Conservation (phyloP, 35 echinoderm and acorn worm genomes). For the Chiridota heheva region DNA sequence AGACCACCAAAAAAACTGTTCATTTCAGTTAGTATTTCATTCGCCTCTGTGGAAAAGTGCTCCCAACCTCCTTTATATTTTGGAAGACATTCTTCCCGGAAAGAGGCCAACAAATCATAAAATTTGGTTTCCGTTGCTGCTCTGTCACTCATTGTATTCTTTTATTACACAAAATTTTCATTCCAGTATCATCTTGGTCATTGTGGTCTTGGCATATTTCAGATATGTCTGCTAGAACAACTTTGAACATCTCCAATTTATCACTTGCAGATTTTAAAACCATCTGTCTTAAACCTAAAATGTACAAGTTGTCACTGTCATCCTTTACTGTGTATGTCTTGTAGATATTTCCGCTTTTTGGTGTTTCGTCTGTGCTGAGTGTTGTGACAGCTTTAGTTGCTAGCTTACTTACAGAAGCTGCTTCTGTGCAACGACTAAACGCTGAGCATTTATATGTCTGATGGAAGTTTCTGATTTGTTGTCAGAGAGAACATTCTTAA, state of each 20-base stretch:
- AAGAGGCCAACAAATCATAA: slow-evolving; percentile 16
- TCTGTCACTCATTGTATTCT: slow-evolving; percentile 55
- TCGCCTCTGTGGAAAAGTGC: slow-evolving; percentile 5
- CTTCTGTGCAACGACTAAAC: neutral
- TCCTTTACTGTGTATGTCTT: slow-evolving; percentile 32
- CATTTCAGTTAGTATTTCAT: slow-evolving; percentile 10
- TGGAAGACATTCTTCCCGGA: slow-evolving; percentile 31
- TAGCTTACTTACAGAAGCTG: neutral
- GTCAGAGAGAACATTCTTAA: too few relatives aligned
- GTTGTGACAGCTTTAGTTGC: slow-evolving; percentile 9
- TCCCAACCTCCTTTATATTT: neutral
- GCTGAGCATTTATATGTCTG: slow-evolving; percentile 12
- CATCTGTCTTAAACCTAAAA: slow-evolving; percentile 38
- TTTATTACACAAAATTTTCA: slow-evolving; percentile 35
- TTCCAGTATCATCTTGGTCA: neutral
- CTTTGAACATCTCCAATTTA: slow-evolving; percentile 22
- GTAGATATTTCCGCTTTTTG: neutral
- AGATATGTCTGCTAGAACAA: slow-evolving; percentile 4
- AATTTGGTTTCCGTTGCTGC: slow-evolving; percentile 43
- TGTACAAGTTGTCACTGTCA: neutral
- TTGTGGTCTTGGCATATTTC: neutral
- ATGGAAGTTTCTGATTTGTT: neutral
- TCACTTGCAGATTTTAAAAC: slow-evolving; percentile 4
- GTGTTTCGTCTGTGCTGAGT: slow-evolving; percentile 20
- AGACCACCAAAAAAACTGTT: slow-evolving; percentile 56